Evolutionary conservation across 2,797 vertebrate genomes (phyloP).

Genomic region (Acanthornis magna): DNA sequence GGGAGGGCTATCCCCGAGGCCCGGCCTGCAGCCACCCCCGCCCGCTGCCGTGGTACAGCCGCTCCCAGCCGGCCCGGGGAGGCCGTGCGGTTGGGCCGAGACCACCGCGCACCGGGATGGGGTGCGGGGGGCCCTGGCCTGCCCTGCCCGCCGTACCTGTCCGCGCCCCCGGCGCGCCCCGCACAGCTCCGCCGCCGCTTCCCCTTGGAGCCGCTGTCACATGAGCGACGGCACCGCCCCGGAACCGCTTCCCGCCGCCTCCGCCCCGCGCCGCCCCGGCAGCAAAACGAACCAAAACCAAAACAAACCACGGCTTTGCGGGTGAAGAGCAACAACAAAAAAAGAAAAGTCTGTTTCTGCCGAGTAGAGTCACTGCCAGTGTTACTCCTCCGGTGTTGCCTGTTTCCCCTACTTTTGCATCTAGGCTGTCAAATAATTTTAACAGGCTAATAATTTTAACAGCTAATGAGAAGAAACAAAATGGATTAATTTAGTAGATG

Average conservation of each 20-base stretch:
- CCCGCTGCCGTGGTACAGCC: neutral
- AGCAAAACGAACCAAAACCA: neutral
- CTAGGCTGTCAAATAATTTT: neutral
- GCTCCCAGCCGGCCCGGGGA: too few relatives aligned
- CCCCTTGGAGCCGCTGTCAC: neutral
- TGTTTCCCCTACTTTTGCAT: neutral
- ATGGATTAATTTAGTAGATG: neutral
- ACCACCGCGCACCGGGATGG: neutral
- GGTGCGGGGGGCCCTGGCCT: too few relatives aligned
- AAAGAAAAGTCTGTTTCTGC: neutral
- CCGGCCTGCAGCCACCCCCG: neutral
- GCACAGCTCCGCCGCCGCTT: neutral
- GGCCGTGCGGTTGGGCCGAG: too few relatives aligned
- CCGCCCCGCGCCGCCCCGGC: neutral
- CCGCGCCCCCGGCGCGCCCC: neutral
- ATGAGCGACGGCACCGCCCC: neutral
- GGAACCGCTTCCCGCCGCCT: neutral
- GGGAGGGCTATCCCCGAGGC: neutral
- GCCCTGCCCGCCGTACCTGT: neutral
- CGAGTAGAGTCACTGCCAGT: neutral
- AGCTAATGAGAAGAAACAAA: neutral
- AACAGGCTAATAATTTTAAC: neutral
- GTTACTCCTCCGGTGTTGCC: neutral
- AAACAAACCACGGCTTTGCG: rapidly evolving
- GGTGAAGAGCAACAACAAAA: too few relatives aligned